These are phyloP conservation scores for Sinella curviseta DNA, from an alignment of 1,140 invertebrate genomes.

Conservation along the genomic window DNA sequence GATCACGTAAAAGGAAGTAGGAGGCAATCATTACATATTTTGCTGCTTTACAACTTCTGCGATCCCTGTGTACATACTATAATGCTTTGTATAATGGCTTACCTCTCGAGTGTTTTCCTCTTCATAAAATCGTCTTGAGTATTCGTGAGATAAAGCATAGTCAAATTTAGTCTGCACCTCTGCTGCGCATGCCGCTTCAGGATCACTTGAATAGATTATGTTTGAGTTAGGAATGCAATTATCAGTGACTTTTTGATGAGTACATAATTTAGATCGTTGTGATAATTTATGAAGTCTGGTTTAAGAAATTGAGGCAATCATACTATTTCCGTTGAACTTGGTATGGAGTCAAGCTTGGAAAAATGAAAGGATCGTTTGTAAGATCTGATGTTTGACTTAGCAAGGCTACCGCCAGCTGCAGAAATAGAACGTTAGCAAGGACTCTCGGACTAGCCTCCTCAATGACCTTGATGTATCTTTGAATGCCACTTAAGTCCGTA, in stretches of 20 bases:
- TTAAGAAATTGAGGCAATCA: too few relatives aligned
- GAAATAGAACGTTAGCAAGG: constrained; percentile 3
- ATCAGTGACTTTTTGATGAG: too few relatives aligned
- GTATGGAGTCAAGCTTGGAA: not conserved
- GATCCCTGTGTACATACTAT: too few relatives aligned
- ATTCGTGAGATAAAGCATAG: constrained; percentile 9
- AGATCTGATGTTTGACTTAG: constrained; percentile 8
- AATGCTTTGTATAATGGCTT: not conserved
- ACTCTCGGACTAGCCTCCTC: not conserved
- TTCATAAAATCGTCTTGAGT: not conserved
- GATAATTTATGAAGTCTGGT: too few relatives aligned
- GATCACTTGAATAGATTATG: not conserved
- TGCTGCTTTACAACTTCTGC: too few relatives aligned
- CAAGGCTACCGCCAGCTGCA: not conserved
- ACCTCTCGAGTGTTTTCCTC: not conserved
- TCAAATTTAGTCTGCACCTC: constrained; percentile 3
- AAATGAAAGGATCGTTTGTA: constrained; percentile 8
- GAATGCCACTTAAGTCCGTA: not conserved
- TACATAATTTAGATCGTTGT: not conserved
- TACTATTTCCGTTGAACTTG: constrained; percentile 1
- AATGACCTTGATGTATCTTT: constrained; percentile 10
- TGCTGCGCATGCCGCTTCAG: constrained; percentile 6
- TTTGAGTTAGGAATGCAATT: not conserved
- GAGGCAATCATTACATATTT: too few relatives aligned
- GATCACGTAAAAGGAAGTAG: not conserved